Evolutionary conservation across 2,888 invertebrate genomes (phyloP).

Genomic region (Volucella inflata): DNA sequence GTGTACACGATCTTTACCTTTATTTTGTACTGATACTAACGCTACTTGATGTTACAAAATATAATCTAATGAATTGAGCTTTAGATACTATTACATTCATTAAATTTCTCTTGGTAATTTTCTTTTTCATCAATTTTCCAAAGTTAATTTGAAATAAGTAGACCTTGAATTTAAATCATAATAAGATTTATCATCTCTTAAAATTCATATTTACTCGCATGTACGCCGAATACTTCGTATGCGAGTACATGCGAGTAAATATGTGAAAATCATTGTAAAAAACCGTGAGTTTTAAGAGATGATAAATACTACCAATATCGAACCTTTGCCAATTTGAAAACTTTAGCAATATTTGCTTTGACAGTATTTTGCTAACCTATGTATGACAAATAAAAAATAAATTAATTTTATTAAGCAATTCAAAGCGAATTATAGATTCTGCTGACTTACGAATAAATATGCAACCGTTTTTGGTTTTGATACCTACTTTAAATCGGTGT

Average conservation of each 20-base stretch:
- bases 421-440: slow-evolving; percentile 61
- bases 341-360: background rate
- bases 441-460: slow-evolving; percentile 50
- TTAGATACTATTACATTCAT: slow-evolving; percentile 11
- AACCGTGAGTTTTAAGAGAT: background rate
- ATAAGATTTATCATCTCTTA: too few relatives aligned
- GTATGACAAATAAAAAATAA: slow-evolving; percentile 65
- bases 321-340: slow-evolving; percentile 11
- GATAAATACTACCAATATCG: slow-evolving; percentile 5
- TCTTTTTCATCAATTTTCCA: slow-evolving; percentile 23
- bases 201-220: too few relatives aligned
- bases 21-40: background rate
- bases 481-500: slow-evolving; percentile 51
- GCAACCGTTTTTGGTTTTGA: slow-evolving; percentile 47
- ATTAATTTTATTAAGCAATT: slow-evolving; percentile 66
- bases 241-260: background rate
- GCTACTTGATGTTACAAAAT: slow-evolving; percentile 17
- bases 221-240: too few relatives aligned
- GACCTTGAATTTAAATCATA: slow-evolving; percentile 55
- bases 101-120: slow-evolving; percentile 29
- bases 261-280: background rate
- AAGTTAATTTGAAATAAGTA: slow-evolving; percentile 47
- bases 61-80: slow-evolving; percentile 1
- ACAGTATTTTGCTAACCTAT: slow-evolving; percentile 25
- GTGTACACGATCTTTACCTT: background rate